A percentile compares a stretch with the other conserved stretches of the same genome.
These are phyloP conservation scores for Stictocephala bisonia DNA, from an alignment of 2,888 invertebrate species.

Conservation along the genomic window DNA sequence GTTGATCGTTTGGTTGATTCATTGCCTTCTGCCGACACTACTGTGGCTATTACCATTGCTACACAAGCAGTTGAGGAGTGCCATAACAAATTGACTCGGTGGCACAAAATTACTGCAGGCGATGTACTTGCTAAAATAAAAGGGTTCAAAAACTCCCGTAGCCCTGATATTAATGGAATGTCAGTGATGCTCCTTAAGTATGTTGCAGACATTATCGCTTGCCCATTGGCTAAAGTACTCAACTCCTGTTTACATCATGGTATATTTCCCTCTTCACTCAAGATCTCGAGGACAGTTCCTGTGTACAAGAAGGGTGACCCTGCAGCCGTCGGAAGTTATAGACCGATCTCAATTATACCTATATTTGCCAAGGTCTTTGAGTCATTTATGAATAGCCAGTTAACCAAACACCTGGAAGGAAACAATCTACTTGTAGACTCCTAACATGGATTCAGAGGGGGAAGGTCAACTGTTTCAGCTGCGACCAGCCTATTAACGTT, in stretches of 20 bases:
- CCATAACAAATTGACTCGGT: too few relatives aligned
- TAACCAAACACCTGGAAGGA: background rate
- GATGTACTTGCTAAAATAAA: background rate
- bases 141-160: background rate
- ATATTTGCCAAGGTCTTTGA: constrained; percentile 17
- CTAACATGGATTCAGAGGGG: constrained; percentile 22
- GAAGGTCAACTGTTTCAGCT: background rate
- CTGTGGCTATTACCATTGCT: too few relatives aligned
- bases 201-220: background rate
- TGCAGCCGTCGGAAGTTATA: constrained; percentile 3
- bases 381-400: constrained; percentile 12
- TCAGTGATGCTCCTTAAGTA: background rate
- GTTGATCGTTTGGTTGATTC: constrained; percentile 5
- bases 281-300: background rate
- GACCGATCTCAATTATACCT: constrained; percentile 30
- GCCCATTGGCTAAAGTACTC: constrained; percentile 8
- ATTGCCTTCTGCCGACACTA: too few relatives aligned
- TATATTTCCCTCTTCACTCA: background rate
- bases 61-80: too few relatives aligned
- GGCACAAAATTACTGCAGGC: background rate
- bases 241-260: background rate
- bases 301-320: constrained; percentile 35
- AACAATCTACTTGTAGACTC: background rate
- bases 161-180: constrained; percentile 26
- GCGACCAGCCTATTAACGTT: background rate